Conservation (phyloP, 2,888 invertebrate species). For the Hetaerina titia region DNA sequence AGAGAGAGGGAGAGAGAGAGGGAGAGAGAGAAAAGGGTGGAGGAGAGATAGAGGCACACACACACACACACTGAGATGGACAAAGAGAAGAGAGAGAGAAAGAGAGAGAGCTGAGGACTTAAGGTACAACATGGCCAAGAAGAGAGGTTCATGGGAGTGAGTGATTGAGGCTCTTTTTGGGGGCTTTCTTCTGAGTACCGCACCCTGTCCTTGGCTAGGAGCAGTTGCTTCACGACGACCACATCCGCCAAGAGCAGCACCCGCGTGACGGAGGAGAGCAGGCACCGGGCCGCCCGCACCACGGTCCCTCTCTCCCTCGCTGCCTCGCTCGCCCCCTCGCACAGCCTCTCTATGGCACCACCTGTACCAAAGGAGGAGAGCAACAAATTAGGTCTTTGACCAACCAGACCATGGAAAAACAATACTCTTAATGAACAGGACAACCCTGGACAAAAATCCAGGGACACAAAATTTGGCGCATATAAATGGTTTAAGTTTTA, state of each 20-base stretch:
- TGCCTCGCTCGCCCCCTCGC: constrained; percentile 85
- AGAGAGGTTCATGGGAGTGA: background rate
- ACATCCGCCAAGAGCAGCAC: constrained; percentile 98
- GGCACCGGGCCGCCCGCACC: constrained; percentile 94
- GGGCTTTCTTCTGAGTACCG: constrained; percentile 69
- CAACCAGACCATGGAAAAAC: no score
- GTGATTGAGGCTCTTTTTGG: background rate
- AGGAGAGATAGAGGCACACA: background rate
- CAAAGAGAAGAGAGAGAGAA: background rate
- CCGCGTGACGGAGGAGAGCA: constrained; percentile 96
- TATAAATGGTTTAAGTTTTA: no score
- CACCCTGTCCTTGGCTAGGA: constrained; percentile 97
- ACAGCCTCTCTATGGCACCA: constrained; percentile 93
- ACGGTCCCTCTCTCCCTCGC: constrained; percentile 84
- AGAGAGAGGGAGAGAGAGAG: background rate
- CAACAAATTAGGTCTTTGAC: background rate
- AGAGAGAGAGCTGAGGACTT: background rate
- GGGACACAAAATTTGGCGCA: no score
- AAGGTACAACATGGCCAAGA: background rate
- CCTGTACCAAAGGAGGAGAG: constrained; percentile 80
- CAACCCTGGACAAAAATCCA: no score
- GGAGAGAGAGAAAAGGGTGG: background rate
- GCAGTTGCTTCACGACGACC: constrained; percentile 97
- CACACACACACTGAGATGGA: background rate
- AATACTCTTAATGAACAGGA: no score